These are phyloP conservation scores for Uloborus plumipes DNA, from an alignment of 2,888 invertebrate species.

Conservation along the genomic window DNA sequence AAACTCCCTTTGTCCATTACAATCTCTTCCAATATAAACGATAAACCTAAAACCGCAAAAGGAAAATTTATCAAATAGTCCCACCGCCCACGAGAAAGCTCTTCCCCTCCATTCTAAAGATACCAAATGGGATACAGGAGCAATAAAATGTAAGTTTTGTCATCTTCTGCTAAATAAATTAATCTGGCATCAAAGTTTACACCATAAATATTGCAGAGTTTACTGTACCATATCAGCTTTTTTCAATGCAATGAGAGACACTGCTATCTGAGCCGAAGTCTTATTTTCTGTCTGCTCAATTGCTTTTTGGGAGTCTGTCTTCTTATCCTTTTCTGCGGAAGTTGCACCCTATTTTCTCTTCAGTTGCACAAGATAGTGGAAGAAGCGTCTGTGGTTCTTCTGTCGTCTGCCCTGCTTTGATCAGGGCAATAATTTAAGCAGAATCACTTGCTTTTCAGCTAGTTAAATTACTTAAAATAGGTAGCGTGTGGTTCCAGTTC, in stretches of 20 bases:
- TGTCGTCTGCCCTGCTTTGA: conserved; percentile 19
- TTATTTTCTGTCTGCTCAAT: conserved; percentile 37
- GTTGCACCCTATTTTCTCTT: conserved; percentile 19
- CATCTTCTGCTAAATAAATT: conserved; percentile 31
- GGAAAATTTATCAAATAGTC: neutral
- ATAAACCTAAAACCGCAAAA: neutral
- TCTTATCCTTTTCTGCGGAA: conserved; percentile 30
- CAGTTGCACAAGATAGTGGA: conserved; percentile 30
- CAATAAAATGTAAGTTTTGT: conserved; percentile 1
- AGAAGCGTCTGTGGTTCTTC: conserved; percentile 41
- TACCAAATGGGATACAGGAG: too few species aligned
- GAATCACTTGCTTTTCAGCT: too few species aligned
- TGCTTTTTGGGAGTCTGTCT: conserved; percentile 1
- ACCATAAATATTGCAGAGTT: conserved; percentile 57
- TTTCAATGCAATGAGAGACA: conserved; percentile 37
- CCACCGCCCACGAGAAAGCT: conserved; percentile 1
- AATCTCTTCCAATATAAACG: conserved; percentile 28
- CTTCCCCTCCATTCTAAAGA: too few species aligned
- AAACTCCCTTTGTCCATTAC: conserved; percentile 11
- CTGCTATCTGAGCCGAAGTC: conserved; percentile 33
- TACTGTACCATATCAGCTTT: conserved; percentile 51
- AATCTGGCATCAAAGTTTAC: conserved; percentile 62
- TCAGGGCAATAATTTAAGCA: too few species aligned
- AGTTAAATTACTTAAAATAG: too few species aligned
- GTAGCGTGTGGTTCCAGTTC: too few species aligned